These are phyloP conservation scores for Hylaeus anthracinus DNA, from an alignment of 1,140 invertebrate species.

Conservation along the genomic window DNA sequence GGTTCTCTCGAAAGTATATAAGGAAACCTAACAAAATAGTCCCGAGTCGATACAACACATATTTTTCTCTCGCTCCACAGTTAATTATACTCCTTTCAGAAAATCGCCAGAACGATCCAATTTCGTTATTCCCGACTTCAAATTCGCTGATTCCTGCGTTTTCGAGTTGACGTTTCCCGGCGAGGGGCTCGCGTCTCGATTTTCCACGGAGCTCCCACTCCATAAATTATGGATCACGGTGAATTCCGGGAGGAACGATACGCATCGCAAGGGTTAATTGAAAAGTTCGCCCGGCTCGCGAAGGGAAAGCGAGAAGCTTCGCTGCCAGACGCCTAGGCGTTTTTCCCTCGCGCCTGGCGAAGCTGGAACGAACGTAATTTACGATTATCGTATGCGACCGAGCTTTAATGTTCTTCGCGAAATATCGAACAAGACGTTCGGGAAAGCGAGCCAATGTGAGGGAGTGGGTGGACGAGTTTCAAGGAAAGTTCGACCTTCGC, in stretches of 20 bases:
- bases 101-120: too few species aligned
- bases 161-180: too few species aligned
- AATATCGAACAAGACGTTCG: not conserved
- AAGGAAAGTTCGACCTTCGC: not conserved
- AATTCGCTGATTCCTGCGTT: too few species aligned
- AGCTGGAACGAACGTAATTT: constrained; percentile 15
- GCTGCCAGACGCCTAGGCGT: not conserved
- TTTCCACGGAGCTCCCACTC: not conserved
- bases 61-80: too few species aligned
- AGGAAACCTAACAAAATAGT: too few species aligned
- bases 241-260: constrained; percentile 38
- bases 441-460: not conserved
- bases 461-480: not conserved
- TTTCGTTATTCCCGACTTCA: too few species aligned
- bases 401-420: not conserved
- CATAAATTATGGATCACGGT: constrained; percentile 44
- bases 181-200: not conserved
- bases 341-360: not conserved
- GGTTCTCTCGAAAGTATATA: too few species aligned
- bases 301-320: not conserved
- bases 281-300: constrained; percentile 27
- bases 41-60: too few species aligned
- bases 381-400: constrained; percentile 20
- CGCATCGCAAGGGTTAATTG: constrained; percentile 44
- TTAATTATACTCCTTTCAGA: too few species aligned